phyloP scores from a whole-genome alignment of 2,797 vertebrate genomes.

The Neopelma chrysocephalum region DNA sequence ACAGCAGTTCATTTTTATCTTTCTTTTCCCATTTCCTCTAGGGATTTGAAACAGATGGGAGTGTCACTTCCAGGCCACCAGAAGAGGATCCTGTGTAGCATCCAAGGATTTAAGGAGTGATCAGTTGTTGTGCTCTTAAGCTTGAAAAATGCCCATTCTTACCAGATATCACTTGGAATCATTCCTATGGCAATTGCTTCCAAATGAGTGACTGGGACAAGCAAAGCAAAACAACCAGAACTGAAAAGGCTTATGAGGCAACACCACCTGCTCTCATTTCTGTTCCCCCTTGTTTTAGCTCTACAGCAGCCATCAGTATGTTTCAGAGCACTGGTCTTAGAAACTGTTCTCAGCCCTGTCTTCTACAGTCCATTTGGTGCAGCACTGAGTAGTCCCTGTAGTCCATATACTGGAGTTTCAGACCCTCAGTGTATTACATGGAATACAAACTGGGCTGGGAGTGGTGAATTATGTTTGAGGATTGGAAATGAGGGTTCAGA shows the following conservation, averaged over 20 bases:
- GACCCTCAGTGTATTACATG: neutral
- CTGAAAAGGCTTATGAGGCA: conserved; percentile 14
- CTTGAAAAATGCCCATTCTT: neutral
- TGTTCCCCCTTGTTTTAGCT: conserved; percentile 16
- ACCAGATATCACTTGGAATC: conserved; percentile 51
- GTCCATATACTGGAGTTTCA: neutral
- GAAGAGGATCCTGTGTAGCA: conserved; percentile 92
- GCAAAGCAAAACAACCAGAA: neutral
- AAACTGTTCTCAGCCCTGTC: neutral
- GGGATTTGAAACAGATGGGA: conserved; percentile 91
- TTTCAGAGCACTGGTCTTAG: neutral
- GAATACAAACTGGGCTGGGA: neutral
- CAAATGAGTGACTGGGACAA: conserved; percentile 61
- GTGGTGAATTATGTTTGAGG: neutral
- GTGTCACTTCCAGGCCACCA: conserved; percentile 94
- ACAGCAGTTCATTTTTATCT: neutral
- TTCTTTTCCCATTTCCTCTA: conserved; percentile 60
- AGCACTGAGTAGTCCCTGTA: neutral
- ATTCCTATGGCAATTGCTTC: conserved; percentile 67
- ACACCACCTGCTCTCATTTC: conserved; percentile 48
- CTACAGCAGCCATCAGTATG: neutral
- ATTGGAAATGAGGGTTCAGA: neutral
- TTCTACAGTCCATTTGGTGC: neutral
- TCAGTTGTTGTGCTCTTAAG: neutral
- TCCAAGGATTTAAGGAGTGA: conserved; percentile 86